A percentile compares a stretch with the other conserved stretches of the same genome.
Evolutionary conservation across 2,113 vertebrate genomes (phyloP).

Genomic region (Nibea albiflora): DNA sequence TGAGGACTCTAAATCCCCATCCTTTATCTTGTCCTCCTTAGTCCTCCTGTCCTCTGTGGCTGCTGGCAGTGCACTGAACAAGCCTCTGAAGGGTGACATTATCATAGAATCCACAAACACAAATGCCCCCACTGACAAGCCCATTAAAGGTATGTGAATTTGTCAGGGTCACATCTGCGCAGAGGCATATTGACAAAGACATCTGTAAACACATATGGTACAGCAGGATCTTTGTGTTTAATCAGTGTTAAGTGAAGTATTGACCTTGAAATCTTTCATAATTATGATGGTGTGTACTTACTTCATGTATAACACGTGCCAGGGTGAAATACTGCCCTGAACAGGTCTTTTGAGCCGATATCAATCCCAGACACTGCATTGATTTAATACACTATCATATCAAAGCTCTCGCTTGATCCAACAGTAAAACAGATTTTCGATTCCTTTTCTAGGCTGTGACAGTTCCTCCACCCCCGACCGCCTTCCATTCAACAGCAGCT

Average conservation of each 20-base stretch:
- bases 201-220: not conserved
- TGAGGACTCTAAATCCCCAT: conserved; percentile 61
- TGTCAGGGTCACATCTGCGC: conserved; percentile 17
- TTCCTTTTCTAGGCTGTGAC: conserved; percentile 8
- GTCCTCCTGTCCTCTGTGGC: conserved; percentile 44
- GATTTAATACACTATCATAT: conserved; percentile 47
- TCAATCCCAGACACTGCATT: conserved; percentile 31
- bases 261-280: conserved; percentile 32
- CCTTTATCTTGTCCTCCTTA: conserved; percentile 58
- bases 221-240: not conserved
- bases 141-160: conserved; percentile 22
- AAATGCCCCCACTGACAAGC: conserved; percentile 20
- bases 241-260: conserved; percentile 7
- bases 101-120: conserved; percentile 51
- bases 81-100: conserved; percentile 39
- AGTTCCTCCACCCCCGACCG: not conserved
- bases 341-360: conserved; percentile 19
- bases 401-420: conserved; percentile 54
- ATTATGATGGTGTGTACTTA: conserved; percentile 10
- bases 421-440: conserved; percentile 33
- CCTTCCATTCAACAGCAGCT: conserved; percentile 24
- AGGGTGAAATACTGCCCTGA: not conserved
- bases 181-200: conserved; percentile 15
- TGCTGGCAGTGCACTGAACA: conserved; percentile 32
- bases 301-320: not conserved